Conservation (phyloP, 2,888 invertebrate genomes). For the Hemistola chrysoprasaria region DNA sequence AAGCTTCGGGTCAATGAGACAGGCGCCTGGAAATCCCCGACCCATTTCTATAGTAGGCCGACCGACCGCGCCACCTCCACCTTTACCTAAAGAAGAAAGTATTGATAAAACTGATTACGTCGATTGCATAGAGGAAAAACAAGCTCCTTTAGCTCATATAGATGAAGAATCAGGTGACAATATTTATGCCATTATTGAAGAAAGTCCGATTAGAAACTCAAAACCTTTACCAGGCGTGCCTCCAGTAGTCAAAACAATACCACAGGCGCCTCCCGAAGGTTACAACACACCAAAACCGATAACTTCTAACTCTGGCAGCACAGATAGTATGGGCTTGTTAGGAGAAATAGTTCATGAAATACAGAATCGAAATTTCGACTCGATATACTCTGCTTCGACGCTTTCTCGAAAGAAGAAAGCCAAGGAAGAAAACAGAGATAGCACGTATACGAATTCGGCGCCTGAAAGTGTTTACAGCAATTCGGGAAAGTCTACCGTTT, state of each 20-base stretch:
- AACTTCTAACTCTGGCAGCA: constrained; percentile 75
- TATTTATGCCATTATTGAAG: constrained; percentile 94
- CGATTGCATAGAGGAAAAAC: constrained; percentile 88
- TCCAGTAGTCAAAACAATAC: constrained; percentile 48
- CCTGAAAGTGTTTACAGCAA: constrained; percentile 85
- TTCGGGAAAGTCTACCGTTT: constrained; percentile 82
- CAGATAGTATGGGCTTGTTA: constrained; percentile 88
- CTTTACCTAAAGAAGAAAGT: constrained; percentile 77
- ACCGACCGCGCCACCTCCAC: constrained; percentile 90
- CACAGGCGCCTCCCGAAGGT: constrained; percentile 71
- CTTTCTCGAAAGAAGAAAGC: constrained; percentile 85
- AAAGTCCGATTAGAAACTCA: constrained; percentile 81
- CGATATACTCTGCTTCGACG: constrained; percentile 92
- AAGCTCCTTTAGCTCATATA: constrained; percentile 83
- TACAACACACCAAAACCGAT: constrained; percentile 73
- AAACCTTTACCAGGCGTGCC: constrained; percentile 67
- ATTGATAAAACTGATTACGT: constrained; percentile 84
- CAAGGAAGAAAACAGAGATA: constrained; percentile 60
- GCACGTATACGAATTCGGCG: constrained; percentile 84
- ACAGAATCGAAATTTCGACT: constrained; percentile 92
- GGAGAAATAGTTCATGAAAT: constrained; percentile 95
- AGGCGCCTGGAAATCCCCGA: constrained; percentile 84
- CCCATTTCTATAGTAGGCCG: constrained; percentile 89
- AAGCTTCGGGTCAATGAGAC: constrained; percentile 92
- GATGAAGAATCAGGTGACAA: constrained; percentile 87